Base-by-base conservation (phyloP, 2,888 invertebrate species). In the Stenchaetothrips biformis region DNA sequence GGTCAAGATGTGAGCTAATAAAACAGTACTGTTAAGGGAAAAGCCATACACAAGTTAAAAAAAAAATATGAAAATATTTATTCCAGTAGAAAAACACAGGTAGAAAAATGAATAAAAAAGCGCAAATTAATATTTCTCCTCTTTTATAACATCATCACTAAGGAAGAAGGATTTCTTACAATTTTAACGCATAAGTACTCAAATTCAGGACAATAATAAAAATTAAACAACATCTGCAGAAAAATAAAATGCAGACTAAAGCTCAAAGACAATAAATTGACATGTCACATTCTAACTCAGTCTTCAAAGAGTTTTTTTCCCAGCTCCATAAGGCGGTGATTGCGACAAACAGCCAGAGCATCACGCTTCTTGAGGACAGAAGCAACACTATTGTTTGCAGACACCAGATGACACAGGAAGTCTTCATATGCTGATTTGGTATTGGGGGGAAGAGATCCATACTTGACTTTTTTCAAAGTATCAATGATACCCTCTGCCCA, bases 351-450 rank as follows among this genome's bases (percentile, higher is more conserved):
- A 83, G 92, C 92, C 77, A 95, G 88, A 7, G 95, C 95, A 84
- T 95, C 95, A 81, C 92, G 92, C 86, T 95, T 94, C 86, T 94
- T 95, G 78, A 95, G 88, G 62, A 94, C 94, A 48, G 91, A 90
- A 53, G 90, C 90, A 9, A 94, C 94, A 87, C 90, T 91, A 81
- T 90, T 89, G 87, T 95, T 94, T 49, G 95, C 93, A 83, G 94
- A 94, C 47, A 95, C 94, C 84, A 96, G 88, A 86, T 94, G 93
- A 84, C 94, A 94, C 7, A 96, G 88, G 86, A 96, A 93, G 87
- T 96, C 96, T 87, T 96, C 96, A 88, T 94, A 96, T 48, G 96
- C 96, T 48, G 94, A 94, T 85, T 95, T 95, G 0, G 95, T 93
- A 86, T 95, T 95, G 0, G 93, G 91, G 59, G 93, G 93, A 79